A percentile compares a stretch with the other conserved stretches of the same genome.
These are phyloP conservation scores for Ostrea denselamellosa DNA, from an alignment of 1,140 invertebrate genomes.

Conservation along the genomic window DNA sequence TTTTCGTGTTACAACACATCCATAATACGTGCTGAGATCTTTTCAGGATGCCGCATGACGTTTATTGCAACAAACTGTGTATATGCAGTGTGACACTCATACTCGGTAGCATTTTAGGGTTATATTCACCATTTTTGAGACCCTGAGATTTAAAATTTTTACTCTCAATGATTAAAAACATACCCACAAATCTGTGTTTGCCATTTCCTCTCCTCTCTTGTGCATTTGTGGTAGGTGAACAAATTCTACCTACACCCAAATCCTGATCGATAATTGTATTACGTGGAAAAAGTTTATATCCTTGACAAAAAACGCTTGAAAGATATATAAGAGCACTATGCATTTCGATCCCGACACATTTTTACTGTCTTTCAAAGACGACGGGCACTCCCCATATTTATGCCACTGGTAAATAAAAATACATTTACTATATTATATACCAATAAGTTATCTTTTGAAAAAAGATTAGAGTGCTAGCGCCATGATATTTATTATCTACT, in stretches of 20 bases:
- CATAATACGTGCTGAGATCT: neutral
- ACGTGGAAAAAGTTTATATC: neutral
- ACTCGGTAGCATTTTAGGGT: neutral
- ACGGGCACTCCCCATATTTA: too few species aligned
- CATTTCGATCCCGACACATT: neutral
- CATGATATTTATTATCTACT: too few species aligned
- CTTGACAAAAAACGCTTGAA: neutral
- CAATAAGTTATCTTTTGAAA: too few species aligned
- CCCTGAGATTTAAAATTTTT: neutral
- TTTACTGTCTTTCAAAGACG: neutral
- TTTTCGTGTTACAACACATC: neutral
- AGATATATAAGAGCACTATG: neutral
- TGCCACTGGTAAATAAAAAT: too few species aligned
- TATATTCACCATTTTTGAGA: neutral
- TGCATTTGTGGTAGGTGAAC: neutral
- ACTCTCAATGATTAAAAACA: neutral
- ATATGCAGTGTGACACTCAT: neutral
- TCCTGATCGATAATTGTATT: neutral
- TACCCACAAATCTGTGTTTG: constrained; percentile 15
- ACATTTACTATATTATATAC: too few species aligned
- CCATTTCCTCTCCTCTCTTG: neutral
- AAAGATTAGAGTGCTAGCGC: too few species aligned
- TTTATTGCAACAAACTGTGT: neutral
- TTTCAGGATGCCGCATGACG: neutral
- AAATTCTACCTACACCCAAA: constrained; percentile 7